Conservation (phyloP, 2,888 invertebrate genomes). For the Portevinia maculata region DNA sequence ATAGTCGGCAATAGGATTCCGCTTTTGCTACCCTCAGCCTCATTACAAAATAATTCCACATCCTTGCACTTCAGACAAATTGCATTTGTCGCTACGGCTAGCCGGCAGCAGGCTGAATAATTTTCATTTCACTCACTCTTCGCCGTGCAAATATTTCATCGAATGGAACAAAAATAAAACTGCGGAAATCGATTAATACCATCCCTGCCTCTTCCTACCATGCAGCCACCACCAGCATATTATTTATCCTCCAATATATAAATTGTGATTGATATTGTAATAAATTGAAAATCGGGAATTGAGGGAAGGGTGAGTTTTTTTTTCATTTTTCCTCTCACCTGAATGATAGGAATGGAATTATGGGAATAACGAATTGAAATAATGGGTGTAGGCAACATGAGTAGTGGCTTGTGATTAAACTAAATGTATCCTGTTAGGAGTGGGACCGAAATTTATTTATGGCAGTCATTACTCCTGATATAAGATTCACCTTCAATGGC, state of each 20-base stretch:
- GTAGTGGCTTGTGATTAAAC: constrained; percentile 68
- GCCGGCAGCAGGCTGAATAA: constrained; percentile 49
- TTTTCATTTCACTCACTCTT: constrained; percentile 56
- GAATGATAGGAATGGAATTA: constrained; percentile 52
- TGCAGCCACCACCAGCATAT: constrained; percentile 49
- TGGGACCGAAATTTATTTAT: constrained; percentile 61
- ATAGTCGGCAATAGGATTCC: constrained; percentile 44
- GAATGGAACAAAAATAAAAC: constrained; percentile 28
- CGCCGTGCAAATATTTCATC: constrained; percentile 23
- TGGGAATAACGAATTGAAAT: constrained; percentile 61
- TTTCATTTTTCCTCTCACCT: constrained; percentile 28
- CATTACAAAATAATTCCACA: constrained; percentile 74
- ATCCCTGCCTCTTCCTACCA: constrained; percentile 4
- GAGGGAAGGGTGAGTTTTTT: constrained; percentile 12
- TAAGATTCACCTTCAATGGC: constrained; percentile 67
- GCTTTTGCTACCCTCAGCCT: constrained; percentile 69
- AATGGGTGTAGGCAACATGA: constrained; percentile 61
- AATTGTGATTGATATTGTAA: constrained; percentile 74
- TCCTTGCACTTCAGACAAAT: constrained; percentile 74
- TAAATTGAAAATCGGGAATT: constrained; percentile 72
- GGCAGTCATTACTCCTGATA: constrained; percentile 63
- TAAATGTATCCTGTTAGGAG: constrained; percentile 31
- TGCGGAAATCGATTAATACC: constrained; percentile 66
- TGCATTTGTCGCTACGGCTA: constrained; percentile 64
- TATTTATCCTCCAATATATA: constrained; percentile 72